Evolutionary conservation across 2,113 vertebrate genomes (phyloP).

Genomic region (Strix uralensis): DNA sequence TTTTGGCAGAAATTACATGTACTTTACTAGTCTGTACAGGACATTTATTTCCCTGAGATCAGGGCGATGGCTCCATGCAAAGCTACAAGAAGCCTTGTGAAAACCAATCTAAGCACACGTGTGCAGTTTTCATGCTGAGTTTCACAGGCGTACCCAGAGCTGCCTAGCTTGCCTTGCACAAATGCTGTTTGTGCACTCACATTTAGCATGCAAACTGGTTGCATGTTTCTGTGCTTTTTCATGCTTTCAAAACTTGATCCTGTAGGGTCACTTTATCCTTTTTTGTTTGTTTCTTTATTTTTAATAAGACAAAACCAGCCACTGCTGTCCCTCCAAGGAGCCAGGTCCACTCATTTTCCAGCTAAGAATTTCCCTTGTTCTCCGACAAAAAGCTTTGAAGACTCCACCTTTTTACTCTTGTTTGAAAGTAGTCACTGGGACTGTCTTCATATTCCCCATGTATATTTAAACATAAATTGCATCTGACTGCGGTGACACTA

Average conservation of each 20-base stretch:
- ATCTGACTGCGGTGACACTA: constrained; percentile 74
- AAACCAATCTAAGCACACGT: accelerated
- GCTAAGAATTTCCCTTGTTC: background rate
- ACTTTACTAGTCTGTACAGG: background rate
- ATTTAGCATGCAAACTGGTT: background rate
- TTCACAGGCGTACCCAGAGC: background rate
- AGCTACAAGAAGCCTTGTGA: background rate
- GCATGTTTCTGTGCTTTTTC: background rate
- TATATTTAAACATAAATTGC: constrained; percentile 72
- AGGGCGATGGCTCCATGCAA: background rate
- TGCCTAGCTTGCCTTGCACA: background rate
- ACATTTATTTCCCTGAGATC: background rate
- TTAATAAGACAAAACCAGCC: accelerated
- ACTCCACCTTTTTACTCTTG: constrained; percentile 20
- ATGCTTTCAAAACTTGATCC: background rate
- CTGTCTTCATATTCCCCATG: constrained; percentile 57
- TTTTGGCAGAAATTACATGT: background rate
- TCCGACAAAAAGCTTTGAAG: constrained; percentile 32
- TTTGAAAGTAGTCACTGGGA: constrained; percentile 47
- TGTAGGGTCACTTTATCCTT: background rate
- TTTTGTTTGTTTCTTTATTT: background rate
- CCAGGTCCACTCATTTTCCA: background rate
- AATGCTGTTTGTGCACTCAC: background rate
- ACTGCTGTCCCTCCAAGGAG: background rate
- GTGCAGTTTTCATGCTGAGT: accelerated